A percentile compares a stretch with the other conserved stretches of the same genome.
Conservation (phyloP, 2,888 invertebrate genomes). For the Agriopis aurantiaria region DNA sequence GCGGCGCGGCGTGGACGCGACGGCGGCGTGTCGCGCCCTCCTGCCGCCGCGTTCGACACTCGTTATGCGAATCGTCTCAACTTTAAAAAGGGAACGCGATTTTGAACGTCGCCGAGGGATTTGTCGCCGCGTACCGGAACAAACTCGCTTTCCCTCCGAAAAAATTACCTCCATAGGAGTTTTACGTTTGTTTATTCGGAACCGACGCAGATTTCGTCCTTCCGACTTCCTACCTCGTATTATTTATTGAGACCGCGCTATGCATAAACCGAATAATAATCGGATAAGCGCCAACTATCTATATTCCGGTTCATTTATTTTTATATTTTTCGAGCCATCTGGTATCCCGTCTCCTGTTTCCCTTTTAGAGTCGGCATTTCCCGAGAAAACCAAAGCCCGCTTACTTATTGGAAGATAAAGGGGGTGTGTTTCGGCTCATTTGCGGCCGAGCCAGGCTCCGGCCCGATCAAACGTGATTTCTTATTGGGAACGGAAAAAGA, state of each 20-base stretch:
- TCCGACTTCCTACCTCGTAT: conserved; percentile 60
- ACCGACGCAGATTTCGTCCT: conserved; percentile 47
- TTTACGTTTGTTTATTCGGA: conserved; percentile 59
- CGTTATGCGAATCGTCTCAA: conserved; percentile 85
- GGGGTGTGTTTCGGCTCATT: conserved; percentile 83
- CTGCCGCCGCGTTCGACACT: conserved; percentile 76
- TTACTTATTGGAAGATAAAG: conserved; percentile 83
- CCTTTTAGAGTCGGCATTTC: conserved; percentile 66
- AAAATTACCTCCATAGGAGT: conserved; percentile 60
- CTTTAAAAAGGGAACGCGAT: conserved; percentile 84
- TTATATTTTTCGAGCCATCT: conserved; percentile 81
- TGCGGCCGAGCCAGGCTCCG: conserved; percentile 67
- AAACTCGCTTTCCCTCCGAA: conserved; percentile 65
- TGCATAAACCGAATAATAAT: conserved; percentile 75
- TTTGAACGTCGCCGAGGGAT: conserved; percentile 79
- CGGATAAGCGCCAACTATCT: conserved; percentile 67
- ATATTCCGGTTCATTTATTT: conserved; percentile 77
- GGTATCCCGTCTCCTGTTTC: conserved; percentile 68
- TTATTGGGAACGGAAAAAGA: conserved; percentile 73
- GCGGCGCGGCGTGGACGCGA: conserved; percentile 20
- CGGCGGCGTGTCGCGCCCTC: conserved; percentile 50
- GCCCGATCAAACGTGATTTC: conserved; percentile 80
- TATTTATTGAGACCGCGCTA: conserved; percentile 68
- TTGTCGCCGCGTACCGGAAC: conserved; percentile 66
- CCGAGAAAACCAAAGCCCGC: conserved; percentile 70